phyloP scores from a whole-genome alignment of 2,797 vertebrate genomes.

The Lindbergichthys nudifrons region DNA sequence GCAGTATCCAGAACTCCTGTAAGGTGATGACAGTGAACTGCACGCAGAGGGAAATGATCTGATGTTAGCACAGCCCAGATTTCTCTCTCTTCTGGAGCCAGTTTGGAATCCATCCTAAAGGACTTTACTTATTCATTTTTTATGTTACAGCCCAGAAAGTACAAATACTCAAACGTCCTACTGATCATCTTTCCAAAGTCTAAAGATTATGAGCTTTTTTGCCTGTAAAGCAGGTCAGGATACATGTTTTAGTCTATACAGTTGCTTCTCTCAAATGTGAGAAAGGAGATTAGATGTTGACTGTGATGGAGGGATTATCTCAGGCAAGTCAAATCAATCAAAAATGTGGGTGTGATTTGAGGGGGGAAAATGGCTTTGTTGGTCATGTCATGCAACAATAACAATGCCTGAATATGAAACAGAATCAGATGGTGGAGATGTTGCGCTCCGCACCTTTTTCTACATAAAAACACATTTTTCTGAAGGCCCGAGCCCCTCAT shows the following conservation, averaged over 20 bases:
- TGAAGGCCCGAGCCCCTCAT: slow-evolving; percentile 23
- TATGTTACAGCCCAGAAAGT: slow-evolving; percentile 11
- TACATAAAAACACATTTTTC: neutral
- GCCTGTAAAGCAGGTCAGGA: neutral
- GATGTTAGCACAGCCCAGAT: slow-evolving; percentile 7
- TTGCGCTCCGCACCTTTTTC: neutral
- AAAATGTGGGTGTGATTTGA: too few relatives aligned
- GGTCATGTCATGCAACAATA: too few relatives aligned
- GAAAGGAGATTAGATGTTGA: slow-evolving; percentile 1
- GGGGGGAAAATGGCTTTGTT: too few relatives aligned
- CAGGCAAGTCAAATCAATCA: neutral
- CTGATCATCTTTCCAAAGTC: slow-evolving; percentile 41
- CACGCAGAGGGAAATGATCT: slow-evolving; percentile 34
- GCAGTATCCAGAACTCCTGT: slow-evolving; percentile 12
- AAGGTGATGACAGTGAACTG: slow-evolving; percentile 38
- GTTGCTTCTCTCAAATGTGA: too few relatives aligned
- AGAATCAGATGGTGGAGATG: too few relatives aligned
- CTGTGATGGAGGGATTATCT: neutral
- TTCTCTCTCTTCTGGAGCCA: slow-evolving; percentile 7
- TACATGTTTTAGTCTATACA: neutral
- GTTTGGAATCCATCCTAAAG: slow-evolving; percentile 39
- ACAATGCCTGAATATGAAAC: too few relatives aligned
- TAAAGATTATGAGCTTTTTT: neutral
- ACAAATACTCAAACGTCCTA: slow-evolving; percentile 19
- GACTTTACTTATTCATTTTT: neutral